Base-by-base conservation (phyloP, 2,113 vertebrate species). In the Saguinus imperator region DNA sequence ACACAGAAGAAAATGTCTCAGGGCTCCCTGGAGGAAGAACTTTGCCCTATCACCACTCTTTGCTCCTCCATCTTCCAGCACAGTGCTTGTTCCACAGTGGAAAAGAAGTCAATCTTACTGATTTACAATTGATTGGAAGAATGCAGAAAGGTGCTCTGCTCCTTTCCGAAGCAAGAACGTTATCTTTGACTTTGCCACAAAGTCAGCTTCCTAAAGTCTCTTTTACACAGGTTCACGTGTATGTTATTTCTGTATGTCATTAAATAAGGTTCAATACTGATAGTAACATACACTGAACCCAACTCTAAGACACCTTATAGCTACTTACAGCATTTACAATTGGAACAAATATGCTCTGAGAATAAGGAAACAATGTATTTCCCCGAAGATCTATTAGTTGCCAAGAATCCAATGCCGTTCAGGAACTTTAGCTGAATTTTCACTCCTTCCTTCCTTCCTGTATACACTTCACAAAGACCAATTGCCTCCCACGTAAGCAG, bases 351-450 rank as follows among this genome's bases (percentile, higher is more conserved):
- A 8, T 6, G 18, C 77, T 85, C 1, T 5, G 37, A 48, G 52
- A 80, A 9, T 2, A 21, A 57, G 40, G 17, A 13, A 93, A 48
- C 35, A 27, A 6, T 8, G 3, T 14, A 25, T 52, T 43, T 84
- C 95, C 87, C 94, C 57, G 48, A 50, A 96, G 96, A 94, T n/a
- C 37, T 61, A 81, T 94, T 92, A 87, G 87, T 61, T 66, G 25
- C 88, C n/a, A 9, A 82, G 57, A 86, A 94, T 95, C 73, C 86
- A 66, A 79, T 64, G 57, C 57, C 8, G 17, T 21, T 64, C 43
- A 61, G 87, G 55, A 89, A 76, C n/a, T 29, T 57, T 0, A 23
- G 61, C 35, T 80, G 13, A 11, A n/a, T 40, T 32, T 72, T 35
- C 77, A 40, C 50, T 3, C 1, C 8, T 25, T 75, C 27, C 8